phyloP scores from a whole-genome alignment of 1,140 invertebrate species.

The Stenopsyche tienmushanensis region DNA sequence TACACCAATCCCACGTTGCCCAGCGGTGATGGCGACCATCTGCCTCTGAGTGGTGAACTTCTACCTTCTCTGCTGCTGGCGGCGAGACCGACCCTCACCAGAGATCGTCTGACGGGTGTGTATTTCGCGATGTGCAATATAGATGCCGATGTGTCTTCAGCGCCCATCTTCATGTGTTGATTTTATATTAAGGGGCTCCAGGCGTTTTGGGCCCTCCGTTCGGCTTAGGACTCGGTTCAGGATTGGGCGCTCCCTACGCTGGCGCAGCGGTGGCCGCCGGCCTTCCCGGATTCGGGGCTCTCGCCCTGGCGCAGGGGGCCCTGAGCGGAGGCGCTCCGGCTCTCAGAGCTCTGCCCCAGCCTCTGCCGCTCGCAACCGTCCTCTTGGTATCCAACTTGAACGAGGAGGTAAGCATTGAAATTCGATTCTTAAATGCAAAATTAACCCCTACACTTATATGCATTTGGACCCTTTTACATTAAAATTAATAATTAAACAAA shows the following conservation, averaged over 20 bases:
- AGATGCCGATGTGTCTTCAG: no score
- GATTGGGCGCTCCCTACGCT: constrained; percentile 67
- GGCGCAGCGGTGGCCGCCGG: constrained; percentile 65
- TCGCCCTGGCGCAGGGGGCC: constrained; percentile 65
- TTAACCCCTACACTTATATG: background rate
- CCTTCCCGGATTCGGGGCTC: constrained; percentile 70
- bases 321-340: constrained; percentile 63
- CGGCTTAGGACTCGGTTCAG: constrained; percentile 63
- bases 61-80: constrained; percentile 61
- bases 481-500: no score
- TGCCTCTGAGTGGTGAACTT: constrained; percentile 67
- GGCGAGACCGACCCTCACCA: constrained; percentile 51
- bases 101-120: constrained; percentile 49
- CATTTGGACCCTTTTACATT: no score
- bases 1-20: constrained; percentile 97
- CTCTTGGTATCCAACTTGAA: constrained; percentile 88
- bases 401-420: constrained; percentile 73
- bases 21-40: constrained; percentile 78
- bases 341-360: constrained; percentile 57
- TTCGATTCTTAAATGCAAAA: no score
- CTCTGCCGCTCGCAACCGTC: constrained; percentile 72
- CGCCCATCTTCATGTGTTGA: no score
- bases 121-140: no score
- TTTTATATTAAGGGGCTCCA: constrained; percentile 69
- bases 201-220: constrained; percentile 84